Conservation (phyloP, 2,113 vertebrate genomes). For the Martes martes region DNA sequence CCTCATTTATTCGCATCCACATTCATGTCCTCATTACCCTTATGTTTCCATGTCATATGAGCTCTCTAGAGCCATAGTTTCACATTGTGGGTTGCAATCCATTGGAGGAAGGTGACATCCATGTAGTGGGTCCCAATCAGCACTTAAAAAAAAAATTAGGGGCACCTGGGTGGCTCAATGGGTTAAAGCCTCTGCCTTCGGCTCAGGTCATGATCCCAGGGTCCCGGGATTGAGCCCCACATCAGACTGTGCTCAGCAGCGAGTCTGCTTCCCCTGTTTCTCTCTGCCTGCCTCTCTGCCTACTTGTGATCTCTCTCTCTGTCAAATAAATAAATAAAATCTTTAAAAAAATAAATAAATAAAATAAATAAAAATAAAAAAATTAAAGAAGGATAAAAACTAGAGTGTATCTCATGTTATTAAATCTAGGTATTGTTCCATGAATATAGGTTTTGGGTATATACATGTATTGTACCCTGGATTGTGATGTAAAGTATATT, state of each 20-base stretch:
- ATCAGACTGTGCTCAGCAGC: too few relatives aligned
- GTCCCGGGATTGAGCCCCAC: too few relatives aligned
- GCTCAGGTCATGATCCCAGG: too few relatives aligned
- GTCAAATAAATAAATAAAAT: too few relatives aligned
- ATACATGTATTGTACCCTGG: neutral
- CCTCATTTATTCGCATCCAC: neutral
- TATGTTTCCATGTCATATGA: neutral
- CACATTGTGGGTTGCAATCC: neutral
- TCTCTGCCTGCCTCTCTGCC: too few relatives aligned
- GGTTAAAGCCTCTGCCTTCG: too few relatives aligned
- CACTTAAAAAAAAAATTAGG: neutral
- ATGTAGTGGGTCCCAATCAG: neutral
- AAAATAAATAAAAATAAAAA: neutral
- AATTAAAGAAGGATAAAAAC: neutral
- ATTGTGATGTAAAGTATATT: neutral
- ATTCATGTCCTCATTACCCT: neutral
- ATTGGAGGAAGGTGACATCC: neutral
- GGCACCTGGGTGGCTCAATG: too few relatives aligned
- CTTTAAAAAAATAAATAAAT: too few relatives aligned
- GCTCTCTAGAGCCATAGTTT: neutral
- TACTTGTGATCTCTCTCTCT: too few relatives aligned
- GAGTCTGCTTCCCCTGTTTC: too few relatives aligned
- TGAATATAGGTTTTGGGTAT: neutral
- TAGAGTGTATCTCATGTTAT: neutral
- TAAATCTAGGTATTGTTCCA: neutral